Conservation (phyloP, 2,113 vertebrate species). For the Thinocorus orbignyianus region DNA sequence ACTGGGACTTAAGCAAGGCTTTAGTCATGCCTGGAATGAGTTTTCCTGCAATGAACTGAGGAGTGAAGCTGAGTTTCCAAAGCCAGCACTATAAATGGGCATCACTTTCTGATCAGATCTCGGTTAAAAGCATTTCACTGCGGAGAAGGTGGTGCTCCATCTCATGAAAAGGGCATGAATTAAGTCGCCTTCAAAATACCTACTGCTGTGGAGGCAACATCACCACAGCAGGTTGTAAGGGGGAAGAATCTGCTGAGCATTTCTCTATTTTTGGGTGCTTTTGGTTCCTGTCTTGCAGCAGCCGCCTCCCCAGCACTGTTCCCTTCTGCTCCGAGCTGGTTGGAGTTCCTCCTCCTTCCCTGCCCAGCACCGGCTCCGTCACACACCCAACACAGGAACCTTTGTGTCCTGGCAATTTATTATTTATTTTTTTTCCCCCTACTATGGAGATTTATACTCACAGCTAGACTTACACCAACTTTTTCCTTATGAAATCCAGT, state of each 20-base stretch:
- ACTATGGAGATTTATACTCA: background rate
- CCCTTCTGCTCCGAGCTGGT: background rate
- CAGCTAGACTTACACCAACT: fast-evolving
- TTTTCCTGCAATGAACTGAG: background rate
- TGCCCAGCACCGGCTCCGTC: background rate
- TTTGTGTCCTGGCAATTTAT: background rate
- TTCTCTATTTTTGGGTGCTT: background rate
- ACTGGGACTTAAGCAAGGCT: background rate
- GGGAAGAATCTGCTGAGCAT: background rate
- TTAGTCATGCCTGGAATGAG: slow-evolving; percentile 10
- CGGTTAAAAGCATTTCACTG: background rate
- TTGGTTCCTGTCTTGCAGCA: background rate
- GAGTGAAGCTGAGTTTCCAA: background rate
- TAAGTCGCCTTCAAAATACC: background rate
- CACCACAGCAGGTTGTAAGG: background rate
- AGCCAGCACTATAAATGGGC: background rate
- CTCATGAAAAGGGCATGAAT: background rate
- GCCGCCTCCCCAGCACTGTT: background rate
- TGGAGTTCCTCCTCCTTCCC: background rate
- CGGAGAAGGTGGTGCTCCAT: background rate
- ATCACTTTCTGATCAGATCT: background rate
- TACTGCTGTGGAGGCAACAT: background rate
- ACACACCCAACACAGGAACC: background rate
- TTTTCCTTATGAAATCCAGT: background rate
- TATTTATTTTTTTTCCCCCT: background rate